These are phyloP conservation scores for Physocephala rufipes DNA, from an alignment of 2,888 invertebrate species.

Conservation along the genomic window DNA sequence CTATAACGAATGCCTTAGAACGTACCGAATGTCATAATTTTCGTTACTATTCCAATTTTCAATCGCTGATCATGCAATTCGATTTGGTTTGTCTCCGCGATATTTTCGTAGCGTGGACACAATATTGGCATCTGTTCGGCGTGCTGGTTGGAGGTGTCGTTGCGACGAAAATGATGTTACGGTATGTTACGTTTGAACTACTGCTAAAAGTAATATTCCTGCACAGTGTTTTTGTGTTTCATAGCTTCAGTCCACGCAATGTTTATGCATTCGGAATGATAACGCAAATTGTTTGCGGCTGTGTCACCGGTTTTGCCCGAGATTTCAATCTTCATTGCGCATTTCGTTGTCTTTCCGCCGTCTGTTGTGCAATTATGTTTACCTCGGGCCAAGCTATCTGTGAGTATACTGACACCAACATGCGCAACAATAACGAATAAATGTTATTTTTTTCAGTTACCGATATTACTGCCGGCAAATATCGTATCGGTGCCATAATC, in stretches of 20 bases:
- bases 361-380: slow-evolving; percentile 66
- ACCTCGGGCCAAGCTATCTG: slow-evolving; percentile 66
- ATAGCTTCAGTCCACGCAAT: slow-evolving; percentile 62
- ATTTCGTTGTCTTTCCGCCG: slow-evolving; percentile 65
- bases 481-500: slow-evolving; percentile 61
- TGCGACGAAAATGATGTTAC: slow-evolving; percentile 63
- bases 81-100: slow-evolving; percentile 65
- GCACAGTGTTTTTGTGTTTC: slow-evolving; percentile 21
- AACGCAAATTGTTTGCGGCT: slow-evolving; percentile 63
- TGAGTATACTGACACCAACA: slow-evolving; percentile 50
- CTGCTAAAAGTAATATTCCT: neutral
- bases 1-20: neutral
- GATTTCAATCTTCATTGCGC: slow-evolving; percentile 64
- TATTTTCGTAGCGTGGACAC: slow-evolving; percentile 66
- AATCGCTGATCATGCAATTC: slow-evolving; percentile 64
- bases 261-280: slow-evolving; percentile 64
- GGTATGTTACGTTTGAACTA: slow-evolving; percentile 45
- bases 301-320: slow-evolving; percentile 62
- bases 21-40: slow-evolving; percentile 51
- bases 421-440: neutral
- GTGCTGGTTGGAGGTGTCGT: slow-evolving; percentile 65
- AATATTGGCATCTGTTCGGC: slow-evolving; percentile 67
- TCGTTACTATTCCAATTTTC: slow-evolving; percentile 55
- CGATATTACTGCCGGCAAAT: slow-evolving; percentile 64
- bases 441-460: slow-evolving; percentile 49